A percentile compares a stretch with the other conserved stretches of the same genome.
These are phyloP conservation scores for Drosophila obscura DNA, from an alignment of 1,140 invertebrate genomes.

Conservation along the genomic window DNA sequence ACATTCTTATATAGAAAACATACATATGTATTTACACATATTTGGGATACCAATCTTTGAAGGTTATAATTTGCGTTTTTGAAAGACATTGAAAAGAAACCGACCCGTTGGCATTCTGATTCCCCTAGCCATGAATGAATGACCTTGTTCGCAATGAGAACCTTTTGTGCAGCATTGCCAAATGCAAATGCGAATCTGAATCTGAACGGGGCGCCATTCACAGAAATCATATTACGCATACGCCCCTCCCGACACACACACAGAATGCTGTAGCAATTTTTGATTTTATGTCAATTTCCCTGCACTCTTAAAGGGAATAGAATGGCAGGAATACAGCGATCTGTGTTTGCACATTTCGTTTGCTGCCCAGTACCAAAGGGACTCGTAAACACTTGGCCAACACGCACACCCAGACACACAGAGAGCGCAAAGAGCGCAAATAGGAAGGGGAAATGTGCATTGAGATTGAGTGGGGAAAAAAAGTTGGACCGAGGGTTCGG, in stretches of 20 bases:
- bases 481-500: constrained; percentile 53
- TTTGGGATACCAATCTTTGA: too few relatives aligned
- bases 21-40: too few relatives aligned
- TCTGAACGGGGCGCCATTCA: constrained; percentile 54
- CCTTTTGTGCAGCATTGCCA: constrained; percentile 45
- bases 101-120: too few relatives aligned
- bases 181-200: constrained; percentile 48
- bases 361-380: constrained; percentile 68
- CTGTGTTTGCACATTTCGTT: constrained; percentile 74
- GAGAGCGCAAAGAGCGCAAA: background rate
- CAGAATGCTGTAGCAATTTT: constrained; percentile 58
- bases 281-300: constrained; percentile 61
- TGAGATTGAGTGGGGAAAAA: constrained; percentile 47
- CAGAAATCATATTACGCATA: constrained; percentile 71
- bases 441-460: constrained; percentile 37
- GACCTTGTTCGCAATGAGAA: constrained; percentile 46
- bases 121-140: constrained; percentile 8
- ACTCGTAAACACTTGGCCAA: constrained; percentile 74
- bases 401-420: constrained; percentile 18
- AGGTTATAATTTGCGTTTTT: too few relatives aligned
- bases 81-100: too few relatives aligned
- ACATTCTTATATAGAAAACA: too few relatives aligned
- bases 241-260: constrained; percentile 37
- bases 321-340: constrained; percentile 47
- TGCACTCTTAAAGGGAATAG: constrained; percentile 7